Percentiles rank a stretch among this genome's conserved stretches.
Conservation (phyloP, 2,113 vertebrate genomes). For the Baryphthengus martii region DNA sequence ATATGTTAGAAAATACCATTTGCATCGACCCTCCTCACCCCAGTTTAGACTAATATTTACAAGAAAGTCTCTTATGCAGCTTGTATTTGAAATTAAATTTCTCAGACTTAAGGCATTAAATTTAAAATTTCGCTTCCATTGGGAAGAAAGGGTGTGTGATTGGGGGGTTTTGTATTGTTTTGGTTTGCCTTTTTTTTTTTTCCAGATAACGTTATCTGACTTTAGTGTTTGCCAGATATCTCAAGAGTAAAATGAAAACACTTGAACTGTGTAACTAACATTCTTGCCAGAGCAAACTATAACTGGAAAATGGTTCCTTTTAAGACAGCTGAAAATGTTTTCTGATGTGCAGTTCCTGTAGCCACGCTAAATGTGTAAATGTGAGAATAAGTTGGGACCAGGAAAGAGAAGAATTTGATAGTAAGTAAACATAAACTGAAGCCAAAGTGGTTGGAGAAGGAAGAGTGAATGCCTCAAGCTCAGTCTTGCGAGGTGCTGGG, state of each 20-base stretch:
- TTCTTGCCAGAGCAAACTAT: neutral
- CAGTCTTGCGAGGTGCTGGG: neutral
- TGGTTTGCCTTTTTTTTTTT: neutral
- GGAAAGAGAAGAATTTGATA: neutral
- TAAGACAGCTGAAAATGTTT: neutral
- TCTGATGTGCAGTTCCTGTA: neutral
- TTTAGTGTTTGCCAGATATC: neutral
- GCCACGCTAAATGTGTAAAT: neutral
- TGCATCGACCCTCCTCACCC: neutral
- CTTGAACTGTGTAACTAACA: neutral
- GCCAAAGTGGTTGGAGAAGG: neutral
- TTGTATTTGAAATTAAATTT: neutral
- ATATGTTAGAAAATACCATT: neutral
- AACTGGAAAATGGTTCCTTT: neutral
- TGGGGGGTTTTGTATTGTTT: neutral
- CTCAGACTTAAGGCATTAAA: neutral
- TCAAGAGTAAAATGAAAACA: neutral
- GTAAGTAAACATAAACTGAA: neutral
- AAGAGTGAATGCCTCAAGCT: neutral
- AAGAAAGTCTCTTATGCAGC: neutral
- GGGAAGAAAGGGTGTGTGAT: neutral
- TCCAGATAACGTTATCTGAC: neutral
- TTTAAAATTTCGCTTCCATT: neutral
- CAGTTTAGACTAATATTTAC: neutral
- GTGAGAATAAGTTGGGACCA: neutral